Percentiles rank a stretch among this genome's conserved stretches.
Conservation (phyloP, 2,888 invertebrate species). For the Chaitophorus viminalis region DNA sequence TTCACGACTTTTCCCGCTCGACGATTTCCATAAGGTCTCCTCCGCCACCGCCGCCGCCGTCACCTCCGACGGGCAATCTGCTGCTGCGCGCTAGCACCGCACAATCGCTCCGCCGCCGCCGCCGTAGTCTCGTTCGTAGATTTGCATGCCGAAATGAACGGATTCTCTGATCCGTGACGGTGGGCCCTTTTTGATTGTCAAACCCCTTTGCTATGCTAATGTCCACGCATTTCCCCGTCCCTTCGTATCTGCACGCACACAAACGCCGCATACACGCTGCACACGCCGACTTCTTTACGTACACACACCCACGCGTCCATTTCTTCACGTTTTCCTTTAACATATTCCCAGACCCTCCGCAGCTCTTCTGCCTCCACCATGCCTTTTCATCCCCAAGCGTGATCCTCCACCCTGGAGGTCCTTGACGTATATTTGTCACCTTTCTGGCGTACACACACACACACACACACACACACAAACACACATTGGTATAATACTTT, state of each 20-base stretch:
- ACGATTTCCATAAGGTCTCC: slow-evolving; percentile 55
- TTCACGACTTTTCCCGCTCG: slow-evolving; percentile 41
- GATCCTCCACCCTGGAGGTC: not conserved
- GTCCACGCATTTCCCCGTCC: slow-evolving; percentile 23
- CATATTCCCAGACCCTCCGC: not conserved
- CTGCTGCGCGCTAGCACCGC: not conserved
- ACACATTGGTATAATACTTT: not conserved
- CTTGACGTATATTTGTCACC: not conserved
- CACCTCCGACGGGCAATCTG: slow-evolving; percentile 46
- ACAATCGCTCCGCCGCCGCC: not conserved
- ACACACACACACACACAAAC: not conserved
- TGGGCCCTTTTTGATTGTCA: slow-evolving; percentile 56
- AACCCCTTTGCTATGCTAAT: slow-evolving; percentile 60
- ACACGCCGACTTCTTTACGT: slow-evolving; percentile 24
- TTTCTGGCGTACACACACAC: not conserved
- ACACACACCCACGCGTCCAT: not conserved
- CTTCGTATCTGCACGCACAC: not conserved
- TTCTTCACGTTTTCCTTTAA: slow-evolving; percentile 50
- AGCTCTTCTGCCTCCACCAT: too few relatives aligned
- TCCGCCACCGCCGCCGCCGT: not conserved
- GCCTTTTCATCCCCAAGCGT: not conserved
- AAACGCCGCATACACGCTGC: not conserved
- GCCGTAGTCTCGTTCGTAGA: slow-evolving; percentile 49
- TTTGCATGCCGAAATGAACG: slow-evolving; percentile 64
- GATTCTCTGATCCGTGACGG: slow-evolving; percentile 63